Conservation (phyloP, 2,888 invertebrate genomes). For the Penaeus monodon region DNA sequence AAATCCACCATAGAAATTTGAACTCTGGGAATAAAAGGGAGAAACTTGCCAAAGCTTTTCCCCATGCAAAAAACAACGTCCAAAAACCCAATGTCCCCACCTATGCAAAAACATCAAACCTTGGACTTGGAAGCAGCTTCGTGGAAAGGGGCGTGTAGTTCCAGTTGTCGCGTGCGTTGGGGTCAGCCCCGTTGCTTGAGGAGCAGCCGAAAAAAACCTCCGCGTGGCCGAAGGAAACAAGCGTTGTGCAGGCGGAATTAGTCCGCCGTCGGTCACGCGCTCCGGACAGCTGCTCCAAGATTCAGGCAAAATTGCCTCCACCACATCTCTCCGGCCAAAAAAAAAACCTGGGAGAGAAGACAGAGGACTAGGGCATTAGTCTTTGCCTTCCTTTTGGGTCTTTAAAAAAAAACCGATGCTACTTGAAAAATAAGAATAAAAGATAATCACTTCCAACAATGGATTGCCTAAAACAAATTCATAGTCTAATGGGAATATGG, state of each 20-base stretch:
- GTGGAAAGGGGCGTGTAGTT: constrained; percentile 95
- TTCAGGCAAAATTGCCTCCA: constrained; percentile 90
- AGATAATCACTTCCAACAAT: too few relatives aligned
- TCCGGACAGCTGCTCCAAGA: constrained; percentile 93
- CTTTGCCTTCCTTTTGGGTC: too few relatives aligned
- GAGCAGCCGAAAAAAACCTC: constrained; percentile 92
- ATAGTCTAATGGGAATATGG: too few relatives aligned
- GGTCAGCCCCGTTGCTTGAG: constrained; percentile 94
- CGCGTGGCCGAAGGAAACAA: constrained; percentile 96
- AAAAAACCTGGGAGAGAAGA: constrained; percentile 83
- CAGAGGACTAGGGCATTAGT: too few relatives aligned
- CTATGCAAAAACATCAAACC: constrained; percentile 95
- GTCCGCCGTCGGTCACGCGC: constrained; percentile 93
- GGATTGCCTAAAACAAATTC: too few relatives aligned
- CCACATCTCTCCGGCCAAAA: constrained; percentile 95
- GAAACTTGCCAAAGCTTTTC: neutral
- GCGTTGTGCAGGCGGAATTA: constrained; percentile 97
- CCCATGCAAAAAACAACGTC: neutral
- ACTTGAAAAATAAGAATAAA: too few relatives aligned
- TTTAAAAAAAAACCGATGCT: too few relatives aligned
- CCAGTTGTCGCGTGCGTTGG: constrained; percentile 96
- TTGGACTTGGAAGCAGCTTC: constrained; percentile 98
- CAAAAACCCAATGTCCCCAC: constrained; percentile 73
- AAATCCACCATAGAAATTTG: too few relatives aligned
- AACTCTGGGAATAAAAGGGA: too few relatives aligned